A percentile compares a stretch with the other conserved stretches of the same genome.
These are phyloP conservation scores for Enchytraeus crypticus DNA, from an alignment of 2,888 invertebrate species.

Conservation along the genomic window DNA sequence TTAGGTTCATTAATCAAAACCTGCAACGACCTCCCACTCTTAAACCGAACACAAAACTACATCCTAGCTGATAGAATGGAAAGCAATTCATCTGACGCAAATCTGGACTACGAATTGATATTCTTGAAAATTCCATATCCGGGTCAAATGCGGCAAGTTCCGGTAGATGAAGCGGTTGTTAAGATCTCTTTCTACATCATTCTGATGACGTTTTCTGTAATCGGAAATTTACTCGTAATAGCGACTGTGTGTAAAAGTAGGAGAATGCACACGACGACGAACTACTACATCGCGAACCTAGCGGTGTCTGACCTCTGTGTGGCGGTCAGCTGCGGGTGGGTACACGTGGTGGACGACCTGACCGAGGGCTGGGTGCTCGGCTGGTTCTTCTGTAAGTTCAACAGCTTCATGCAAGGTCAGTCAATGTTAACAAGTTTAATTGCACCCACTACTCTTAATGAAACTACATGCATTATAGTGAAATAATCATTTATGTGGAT, in stretches of 20 bases:
- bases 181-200: conserved; percentile 19
- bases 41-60: too few species aligned
- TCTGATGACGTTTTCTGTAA: conserved; percentile 14
- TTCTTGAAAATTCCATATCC: too few species aligned
- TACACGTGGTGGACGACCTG: conserved; percentile 66
- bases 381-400: conserved; percentile 64
- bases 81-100: too few species aligned
- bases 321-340: conserved; percentile 58
- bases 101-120: too few species aligned
- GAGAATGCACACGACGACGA: conserved; percentile 40
- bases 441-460: neutral
- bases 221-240: conserved; percentile 20
- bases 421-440: neutral
- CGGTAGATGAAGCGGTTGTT: conserved; percentile 8
- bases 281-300: conserved; percentile 42
- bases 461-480: neutral
- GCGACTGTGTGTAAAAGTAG: conserved; percentile 18
- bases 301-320: conserved; percentile 40
- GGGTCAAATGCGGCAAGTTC: too few species aligned
- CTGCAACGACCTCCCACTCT: too few species aligned
- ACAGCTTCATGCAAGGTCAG: conserved; percentile 67
- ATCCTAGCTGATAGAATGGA: too few species aligned
- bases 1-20: too few species aligned
- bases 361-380: conserved; percentile 71
- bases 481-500: too few species aligned